Evolutionary conservation across 1,140 invertebrate genomes (phyloP), one percentile per base, ranked within the genome.

Genomic region (Brachionus koreanus): DNA sequence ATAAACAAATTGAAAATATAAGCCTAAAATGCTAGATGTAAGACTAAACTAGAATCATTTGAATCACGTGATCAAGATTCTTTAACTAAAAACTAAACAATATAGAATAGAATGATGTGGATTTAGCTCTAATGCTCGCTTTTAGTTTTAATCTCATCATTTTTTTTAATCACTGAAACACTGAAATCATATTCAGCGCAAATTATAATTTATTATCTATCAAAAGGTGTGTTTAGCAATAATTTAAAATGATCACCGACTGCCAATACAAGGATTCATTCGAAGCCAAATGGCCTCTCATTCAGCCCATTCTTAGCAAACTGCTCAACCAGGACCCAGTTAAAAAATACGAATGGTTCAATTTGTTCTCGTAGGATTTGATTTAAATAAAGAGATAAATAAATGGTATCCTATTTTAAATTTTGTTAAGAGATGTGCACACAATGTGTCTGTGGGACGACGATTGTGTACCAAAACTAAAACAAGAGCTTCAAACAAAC

Each of bases 361-460:
- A 97, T 87, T 89, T 98, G 83, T 98, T 98, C 89, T 97, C 94
- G 89, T 93, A 85, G 61, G 82, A 79, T 9, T 46, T 82, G 12
- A 37, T 74, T 72, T 52, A 23, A 16, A n/a, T 29, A 77, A 9
- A 35, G 19, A 16, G n/a, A n/a, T n/a, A 77, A 35, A 19, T 46
- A 52, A n/a, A 12, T 72, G 39, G 57, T 46, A 46, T 72, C 49
- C 83, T 79, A 29, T 46, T 7, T 83, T 81, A 4, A 46, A 67
- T 52, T 43, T 82, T 77, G 23, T 85, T 65, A 81, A 90, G 89
- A 87, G 85, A 93, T 65, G 94, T 98, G 7, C 95, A 98, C 89
- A 91, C 93, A 67, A 95, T 97, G 7, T 98, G 95, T 87, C 87
- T 97, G 16, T 98, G 95, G 95, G 95, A 98, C 89, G 95, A 98